These are phyloP conservation scores for Karalla daura DNA, from an alignment of 2,797 vertebrate species.

Conservation along the genomic window DNA sequence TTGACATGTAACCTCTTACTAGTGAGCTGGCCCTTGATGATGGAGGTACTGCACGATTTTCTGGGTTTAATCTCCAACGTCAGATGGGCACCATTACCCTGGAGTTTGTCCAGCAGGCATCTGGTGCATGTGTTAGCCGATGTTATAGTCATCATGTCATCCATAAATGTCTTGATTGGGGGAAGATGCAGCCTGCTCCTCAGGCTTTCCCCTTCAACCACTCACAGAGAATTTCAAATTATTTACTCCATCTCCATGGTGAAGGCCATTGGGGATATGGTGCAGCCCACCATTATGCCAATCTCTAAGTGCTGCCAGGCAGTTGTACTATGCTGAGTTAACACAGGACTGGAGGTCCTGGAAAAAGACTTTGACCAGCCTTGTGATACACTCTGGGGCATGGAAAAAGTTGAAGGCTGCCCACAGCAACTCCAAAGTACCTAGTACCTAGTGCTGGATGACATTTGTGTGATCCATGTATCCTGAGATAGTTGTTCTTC, in stretches of 20 bases:
- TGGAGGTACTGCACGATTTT: not conserved
- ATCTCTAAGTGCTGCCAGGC: not conserved
- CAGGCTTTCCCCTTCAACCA: not conserved
- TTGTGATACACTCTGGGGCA: not conserved
- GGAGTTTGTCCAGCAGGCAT: not conserved
- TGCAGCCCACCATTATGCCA: not conserved
- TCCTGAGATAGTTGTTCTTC: not conserved
- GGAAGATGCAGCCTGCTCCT: not conserved
- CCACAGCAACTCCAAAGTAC: not conserved
- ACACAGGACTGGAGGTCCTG: conserved; percentile 7
- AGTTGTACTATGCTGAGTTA: not conserved
- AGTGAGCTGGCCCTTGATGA: not conserved
- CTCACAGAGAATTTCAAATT: not conserved
- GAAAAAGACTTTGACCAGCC: not conserved
- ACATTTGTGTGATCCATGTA: conserved; percentile 2
- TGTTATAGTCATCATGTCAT: not conserved
- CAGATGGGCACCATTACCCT: not conserved
- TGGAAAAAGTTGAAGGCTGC: not conserved
- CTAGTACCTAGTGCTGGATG: not conserved
- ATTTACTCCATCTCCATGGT: not conserved
- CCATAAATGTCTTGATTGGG: conserved; percentile 2
- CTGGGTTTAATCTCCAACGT: not conserved
- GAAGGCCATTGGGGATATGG: not conserved
- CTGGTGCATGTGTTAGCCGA: not conserved
- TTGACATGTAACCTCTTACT: not conserved